Evolutionary conservation across 2,797 vertebrate genomes (phyloP).

Genomic region (Xerus rutilus): DNA sequence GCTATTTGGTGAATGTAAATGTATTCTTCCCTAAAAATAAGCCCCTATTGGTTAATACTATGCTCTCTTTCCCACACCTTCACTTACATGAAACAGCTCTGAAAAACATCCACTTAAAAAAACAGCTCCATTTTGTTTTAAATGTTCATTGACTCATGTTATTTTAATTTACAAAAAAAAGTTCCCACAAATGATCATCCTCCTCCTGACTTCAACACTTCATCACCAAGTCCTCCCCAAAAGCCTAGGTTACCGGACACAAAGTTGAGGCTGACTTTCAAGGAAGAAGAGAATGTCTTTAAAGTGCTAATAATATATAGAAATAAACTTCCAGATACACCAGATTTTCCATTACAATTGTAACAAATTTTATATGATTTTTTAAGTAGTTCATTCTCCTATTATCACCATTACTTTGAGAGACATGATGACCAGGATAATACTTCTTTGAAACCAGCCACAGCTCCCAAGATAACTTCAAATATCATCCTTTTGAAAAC

Average conservation of each 20-base stretch:
- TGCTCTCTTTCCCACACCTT: background rate
- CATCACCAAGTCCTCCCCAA: background rate
- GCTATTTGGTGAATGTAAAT: background rate
- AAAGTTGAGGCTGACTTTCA: background rate
- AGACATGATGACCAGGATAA: background rate
- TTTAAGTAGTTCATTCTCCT: background rate
- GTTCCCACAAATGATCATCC: background rate
- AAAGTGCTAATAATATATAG: background rate
- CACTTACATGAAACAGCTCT: background rate
- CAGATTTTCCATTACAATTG: background rate
- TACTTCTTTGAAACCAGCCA: background rate
- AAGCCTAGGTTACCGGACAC: background rate
- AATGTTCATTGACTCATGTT: background rate
- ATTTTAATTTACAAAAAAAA: background rate
- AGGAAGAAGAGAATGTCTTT: background rate
- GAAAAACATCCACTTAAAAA: background rate
- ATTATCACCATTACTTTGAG: background rate
- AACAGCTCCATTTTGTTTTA: constrained; percentile 40
- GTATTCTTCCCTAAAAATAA: constrained; percentile 8
- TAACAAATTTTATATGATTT: background rate
- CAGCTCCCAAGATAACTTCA: background rate
- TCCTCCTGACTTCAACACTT: background rate
- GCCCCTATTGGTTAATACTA: background rate
- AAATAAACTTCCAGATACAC: background rate
- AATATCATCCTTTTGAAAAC: constrained; percentile 1